A percentile compares a stretch with the other conserved stretches of the same genome.
phyloP scores from a whole-genome alignment of 2,113 vertebrate genomes.

The Sylvia atricapilla region DNA sequence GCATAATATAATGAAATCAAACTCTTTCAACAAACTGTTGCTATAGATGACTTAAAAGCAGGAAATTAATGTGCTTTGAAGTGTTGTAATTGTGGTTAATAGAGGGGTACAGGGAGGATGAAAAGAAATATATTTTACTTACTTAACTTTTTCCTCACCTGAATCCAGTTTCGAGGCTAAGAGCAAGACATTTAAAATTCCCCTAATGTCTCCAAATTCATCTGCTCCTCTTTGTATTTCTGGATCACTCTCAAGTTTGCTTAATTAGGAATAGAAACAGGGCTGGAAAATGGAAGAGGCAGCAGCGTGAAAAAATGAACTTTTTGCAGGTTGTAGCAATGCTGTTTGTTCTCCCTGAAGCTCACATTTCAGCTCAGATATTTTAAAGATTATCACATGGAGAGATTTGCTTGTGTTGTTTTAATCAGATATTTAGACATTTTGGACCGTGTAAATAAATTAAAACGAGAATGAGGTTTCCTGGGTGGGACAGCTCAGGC shows the following conservation, averaged over 20 bases:
- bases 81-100: neutral
- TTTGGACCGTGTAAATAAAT: neutral
- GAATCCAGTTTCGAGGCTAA: neutral
- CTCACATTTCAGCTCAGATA: neutral
- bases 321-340: neutral
- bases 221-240: neutral
- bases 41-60: neutral
- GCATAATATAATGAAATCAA: neutral
- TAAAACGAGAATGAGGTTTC: neutral
- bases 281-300: neutral
- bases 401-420: neutral
- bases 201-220: neutral
- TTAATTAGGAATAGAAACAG: neutral
- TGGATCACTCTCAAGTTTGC: neutral
- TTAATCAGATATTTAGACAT: neutral
- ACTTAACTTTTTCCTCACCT: neutral
- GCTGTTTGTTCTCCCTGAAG: neutral
- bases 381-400: neutral
- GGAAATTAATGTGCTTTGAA: neutral
- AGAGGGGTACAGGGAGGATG: neutral
- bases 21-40: neutral
- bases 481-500: neutral
- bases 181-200: neutral
- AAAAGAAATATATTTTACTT: neutral
- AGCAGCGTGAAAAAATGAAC: neutral